These are phyloP conservation scores for Acestrorhynchus altus DNA, from an alignment of 2,797 vertebrate species.

Conservation along the genomic window DNA sequence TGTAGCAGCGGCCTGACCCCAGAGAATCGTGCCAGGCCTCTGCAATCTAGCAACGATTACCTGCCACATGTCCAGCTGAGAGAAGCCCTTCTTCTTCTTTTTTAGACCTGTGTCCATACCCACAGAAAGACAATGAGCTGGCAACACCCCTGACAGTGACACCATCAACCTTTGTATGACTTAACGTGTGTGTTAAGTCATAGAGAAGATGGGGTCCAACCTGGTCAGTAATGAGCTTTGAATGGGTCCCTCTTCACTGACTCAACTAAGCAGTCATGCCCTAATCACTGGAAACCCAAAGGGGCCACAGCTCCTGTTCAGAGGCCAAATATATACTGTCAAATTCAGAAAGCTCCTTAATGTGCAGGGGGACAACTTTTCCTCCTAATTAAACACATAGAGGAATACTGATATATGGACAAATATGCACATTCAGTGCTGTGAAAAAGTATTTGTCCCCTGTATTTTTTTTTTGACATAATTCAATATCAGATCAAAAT, in stretches of 20 bases:
- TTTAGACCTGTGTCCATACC: constrained; percentile 10
- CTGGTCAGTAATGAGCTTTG: background rate
- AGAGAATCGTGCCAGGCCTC: constrained; percentile 38
- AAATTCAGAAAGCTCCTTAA: background rate
- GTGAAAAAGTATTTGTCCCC: too few species aligned
- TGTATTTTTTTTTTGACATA: too few species aligned
- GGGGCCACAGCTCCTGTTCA: too few species aligned
- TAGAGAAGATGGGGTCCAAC: background rate
- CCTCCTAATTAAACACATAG: background rate
- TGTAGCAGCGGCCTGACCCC: constrained; percentile 28
- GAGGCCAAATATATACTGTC: too few species aligned
- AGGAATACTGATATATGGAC: too few species aligned
- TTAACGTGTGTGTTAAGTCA: constrained; percentile 24
- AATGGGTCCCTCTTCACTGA: background rate
- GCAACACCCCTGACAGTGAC: constrained; percentile 13
- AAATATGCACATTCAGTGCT: too few species aligned
- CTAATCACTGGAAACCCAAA: background rate
- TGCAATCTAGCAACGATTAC: constrained; percentile 37
- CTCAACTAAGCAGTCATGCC: background rate
- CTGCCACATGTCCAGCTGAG: background rate
- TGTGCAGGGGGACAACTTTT: background rate
- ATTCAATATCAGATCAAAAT: too few species aligned
- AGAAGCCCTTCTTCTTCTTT: background rate
- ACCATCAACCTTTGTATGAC: constrained; percentile 14
- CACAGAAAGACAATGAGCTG: constrained; percentile 12